Evolutionary conservation across 2,113 vertebrate species (phyloP).

Genomic region (Piprites chloris): DNA sequence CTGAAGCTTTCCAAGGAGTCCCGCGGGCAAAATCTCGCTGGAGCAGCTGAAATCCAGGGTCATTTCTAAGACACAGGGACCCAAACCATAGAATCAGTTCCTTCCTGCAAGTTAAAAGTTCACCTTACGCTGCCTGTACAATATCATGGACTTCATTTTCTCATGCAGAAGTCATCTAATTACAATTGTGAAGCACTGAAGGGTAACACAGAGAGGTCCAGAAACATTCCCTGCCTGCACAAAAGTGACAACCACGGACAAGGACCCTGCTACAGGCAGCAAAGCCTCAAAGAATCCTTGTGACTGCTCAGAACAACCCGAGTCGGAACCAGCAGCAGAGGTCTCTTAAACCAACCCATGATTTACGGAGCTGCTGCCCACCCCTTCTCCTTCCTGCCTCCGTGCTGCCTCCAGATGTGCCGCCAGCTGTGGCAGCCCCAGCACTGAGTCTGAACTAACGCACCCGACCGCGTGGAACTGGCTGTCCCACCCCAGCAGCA

Average conservation of each 20-base stretch:
- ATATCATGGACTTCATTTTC: neutral
- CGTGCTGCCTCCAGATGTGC: neutral
- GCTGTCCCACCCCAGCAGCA: neutral
- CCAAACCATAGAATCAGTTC: neutral
- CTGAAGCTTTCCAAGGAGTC: neutral
- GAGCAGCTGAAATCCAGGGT: slow-evolving; percentile 10
- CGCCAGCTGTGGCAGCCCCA: neutral
- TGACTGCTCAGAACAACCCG: neutral
- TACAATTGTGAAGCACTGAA: accelerated
- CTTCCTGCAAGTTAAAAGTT: neutral
- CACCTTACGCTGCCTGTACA: neutral
- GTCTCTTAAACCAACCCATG: accelerated
- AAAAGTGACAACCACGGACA: accelerated
- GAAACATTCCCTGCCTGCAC: neutral
- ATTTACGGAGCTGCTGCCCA: neutral
- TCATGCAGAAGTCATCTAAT: accelerated
- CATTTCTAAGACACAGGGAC: neutral
- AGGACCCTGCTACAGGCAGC: accelerated
- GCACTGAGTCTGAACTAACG: accelerated
- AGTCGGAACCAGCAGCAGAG: accelerated
- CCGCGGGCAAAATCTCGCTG: neutral
- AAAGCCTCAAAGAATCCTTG: neutral
- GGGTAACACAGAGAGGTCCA: neutral
- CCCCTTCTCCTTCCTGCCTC: neutral
- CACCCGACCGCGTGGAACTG: accelerated